Evolutionary conservation across 2,113 vertebrate species (phyloP).

Genomic region (Columba livia): DNA sequence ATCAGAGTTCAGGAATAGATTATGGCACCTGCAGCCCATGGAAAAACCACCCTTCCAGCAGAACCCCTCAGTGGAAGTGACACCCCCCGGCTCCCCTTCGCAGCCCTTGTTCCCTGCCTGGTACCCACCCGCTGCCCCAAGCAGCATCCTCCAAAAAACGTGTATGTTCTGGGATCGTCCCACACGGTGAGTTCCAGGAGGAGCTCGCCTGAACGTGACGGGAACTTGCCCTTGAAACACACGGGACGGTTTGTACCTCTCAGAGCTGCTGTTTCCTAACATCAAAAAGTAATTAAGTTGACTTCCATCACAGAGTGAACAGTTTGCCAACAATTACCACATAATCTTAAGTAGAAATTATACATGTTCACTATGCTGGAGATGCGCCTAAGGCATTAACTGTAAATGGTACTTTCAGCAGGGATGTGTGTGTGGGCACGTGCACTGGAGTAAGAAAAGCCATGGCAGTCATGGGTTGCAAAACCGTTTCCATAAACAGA

Average conservation of each 20-base stretch:
- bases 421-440: not conserved
- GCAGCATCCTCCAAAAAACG: not conserved
- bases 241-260: not conserved
- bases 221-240: not conserved
- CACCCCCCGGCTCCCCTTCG: not conserved
- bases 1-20: not conserved
- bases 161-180: accelerated
- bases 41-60: not conserved
- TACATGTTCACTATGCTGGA: not conserved
- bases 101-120: not conserved
- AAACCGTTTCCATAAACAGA: not conserved
- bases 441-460: not conserved
- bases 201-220: not conserved
- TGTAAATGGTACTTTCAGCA: constrained; percentile 17
- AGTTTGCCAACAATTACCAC: constrained; percentile 45
- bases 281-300: constrained; percentile 26
- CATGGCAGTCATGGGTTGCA: not conserved
- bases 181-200: accelerated
- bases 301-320: not conserved
- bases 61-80: not conserved
- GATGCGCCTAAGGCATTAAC: constrained; percentile 7
- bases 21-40: accelerated
- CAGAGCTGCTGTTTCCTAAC: constrained; percentile 29
- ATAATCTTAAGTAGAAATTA: not conserved
- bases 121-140: not conserved